Evolutionary conservation across 1,140 invertebrate species (phyloP).

Genomic region (Formica exsecta): DNA sequence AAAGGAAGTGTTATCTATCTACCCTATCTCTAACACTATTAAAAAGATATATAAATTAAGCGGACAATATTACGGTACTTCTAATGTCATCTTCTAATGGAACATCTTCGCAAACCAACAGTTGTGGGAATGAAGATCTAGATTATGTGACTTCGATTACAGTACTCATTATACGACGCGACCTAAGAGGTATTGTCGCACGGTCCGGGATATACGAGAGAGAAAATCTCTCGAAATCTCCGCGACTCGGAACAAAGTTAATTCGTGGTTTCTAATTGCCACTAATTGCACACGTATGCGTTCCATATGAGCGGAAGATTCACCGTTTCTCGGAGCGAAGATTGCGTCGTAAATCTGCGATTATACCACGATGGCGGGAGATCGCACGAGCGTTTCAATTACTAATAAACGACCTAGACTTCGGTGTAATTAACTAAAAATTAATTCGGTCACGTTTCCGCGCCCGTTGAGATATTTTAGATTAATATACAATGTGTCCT

Average conservation of each 20-base stretch:
- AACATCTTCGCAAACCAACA: slow-evolving; percentile 29
- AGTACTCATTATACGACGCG: slow-evolving; percentile 41
- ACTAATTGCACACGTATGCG: slow-evolving; percentile 57
- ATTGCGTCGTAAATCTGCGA: slow-evolving; percentile 49
- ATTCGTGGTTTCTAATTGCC: slow-evolving; percentile 56
- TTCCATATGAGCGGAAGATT: slow-evolving; percentile 44
- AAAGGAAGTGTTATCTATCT: not conserved
- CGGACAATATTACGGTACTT: slow-evolving; percentile 25
- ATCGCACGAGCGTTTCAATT: slow-evolving; percentile 38
- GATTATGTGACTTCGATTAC: slow-evolving; percentile 50
- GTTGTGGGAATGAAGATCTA: slow-evolving; percentile 41
- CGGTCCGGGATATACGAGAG: slow-evolving; percentile 37
- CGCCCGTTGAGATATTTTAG: slow-evolving; percentile 11
- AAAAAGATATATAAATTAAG: slow-evolving; percentile 16
- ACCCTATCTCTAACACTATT: not conserved
- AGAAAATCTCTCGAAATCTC: slow-evolving; percentile 45
- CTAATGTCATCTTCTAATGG: slow-evolving; percentile 24
- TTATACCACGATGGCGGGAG: slow-evolving; percentile 43
- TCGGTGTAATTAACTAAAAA: slow-evolving; percentile 56
- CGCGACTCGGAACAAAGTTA: slow-evolving; percentile 25
- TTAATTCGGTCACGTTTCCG: slow-evolving; percentile 49
- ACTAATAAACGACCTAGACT: slow-evolving; percentile 50
- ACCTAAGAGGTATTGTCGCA: slow-evolving; percentile 36
- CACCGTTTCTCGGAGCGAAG: slow-evolving; percentile 36
- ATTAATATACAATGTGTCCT: slow-evolving; percentile 7